phyloP scores from a whole-genome alignment of 2,888 invertebrate genomes.

The Pseudococcus jackbeardsleyi region DNA sequence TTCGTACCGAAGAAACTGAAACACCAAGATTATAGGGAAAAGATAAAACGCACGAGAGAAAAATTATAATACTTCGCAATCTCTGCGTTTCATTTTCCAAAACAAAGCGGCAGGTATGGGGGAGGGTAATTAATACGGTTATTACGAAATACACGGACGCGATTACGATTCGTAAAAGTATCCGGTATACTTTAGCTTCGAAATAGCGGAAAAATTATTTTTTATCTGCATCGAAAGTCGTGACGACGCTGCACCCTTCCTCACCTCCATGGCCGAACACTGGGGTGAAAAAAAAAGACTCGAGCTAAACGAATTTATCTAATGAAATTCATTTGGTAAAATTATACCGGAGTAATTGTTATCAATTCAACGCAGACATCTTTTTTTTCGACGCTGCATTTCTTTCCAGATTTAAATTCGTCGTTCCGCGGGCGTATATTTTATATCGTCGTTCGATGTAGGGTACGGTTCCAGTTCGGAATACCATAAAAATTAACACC shows the following conservation, averaged over 20 bases:
- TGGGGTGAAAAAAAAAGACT: background rate
- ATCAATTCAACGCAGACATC: conserved; percentile 45
- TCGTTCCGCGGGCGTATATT: background rate
- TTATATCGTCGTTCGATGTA: background rate
- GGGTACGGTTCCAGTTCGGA: background rate
- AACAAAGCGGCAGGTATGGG: background rate
- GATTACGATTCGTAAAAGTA: background rate
- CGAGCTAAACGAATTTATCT: conserved; percentile 15
- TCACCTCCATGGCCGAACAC: background rate
- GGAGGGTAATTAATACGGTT: conserved; percentile 38
- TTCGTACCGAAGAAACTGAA: background rate
- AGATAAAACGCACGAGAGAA: background rate
- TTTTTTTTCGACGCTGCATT: background rate
- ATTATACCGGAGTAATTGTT: conserved; percentile 43
- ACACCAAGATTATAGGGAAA: background rate
- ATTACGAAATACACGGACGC: background rate
- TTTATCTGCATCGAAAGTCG: conserved; percentile 1
- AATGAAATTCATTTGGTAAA: conserved; percentile 40
- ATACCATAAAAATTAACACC: conserved; percentile 14
- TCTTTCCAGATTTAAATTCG: background rate
- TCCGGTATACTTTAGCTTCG: background rate
- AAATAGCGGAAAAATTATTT: conserved; percentile 12
- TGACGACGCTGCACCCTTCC: too few relatives aligned
- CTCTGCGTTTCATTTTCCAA: background rate
- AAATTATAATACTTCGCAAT: conserved; percentile 3